Percentiles rank a stretch among this genome's conserved stretches.
These are phyloP conservation scores for Tribolium freemani DNA, from an alignment of 2,888 invertebrate genomes.

Conservation along the genomic window DNA sequence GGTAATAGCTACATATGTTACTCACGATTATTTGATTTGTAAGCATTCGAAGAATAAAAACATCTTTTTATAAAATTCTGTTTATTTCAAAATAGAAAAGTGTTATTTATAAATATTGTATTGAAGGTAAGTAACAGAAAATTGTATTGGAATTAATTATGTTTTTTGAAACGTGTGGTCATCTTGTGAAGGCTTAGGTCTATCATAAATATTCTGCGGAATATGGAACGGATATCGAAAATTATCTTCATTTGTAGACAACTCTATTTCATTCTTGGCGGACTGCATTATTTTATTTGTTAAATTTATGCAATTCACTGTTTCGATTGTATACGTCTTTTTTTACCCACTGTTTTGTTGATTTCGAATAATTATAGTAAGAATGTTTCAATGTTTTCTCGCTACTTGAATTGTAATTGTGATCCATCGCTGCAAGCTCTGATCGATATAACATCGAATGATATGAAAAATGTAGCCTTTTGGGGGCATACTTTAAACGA, in stretches of 20 bases:
- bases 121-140: background rate
- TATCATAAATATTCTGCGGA: too few species aligned
- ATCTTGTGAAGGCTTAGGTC: background rate
- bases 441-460: background rate
- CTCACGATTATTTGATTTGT: too few species aligned
- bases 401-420: background rate
- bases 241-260: background rate
- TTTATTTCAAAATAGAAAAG: background rate
- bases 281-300: background rate
- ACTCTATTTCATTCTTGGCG: background rate
- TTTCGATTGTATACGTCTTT: background rate
- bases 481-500: background rate
- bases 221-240: background rate
- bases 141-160: background rate
- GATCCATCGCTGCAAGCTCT: background rate
- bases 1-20: background rate
- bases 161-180: background rate
- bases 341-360: background rate
- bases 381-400: background rate
- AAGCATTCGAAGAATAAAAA: too few species aligned
- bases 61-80: background rate
- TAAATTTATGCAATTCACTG: background rate
- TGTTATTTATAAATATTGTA: background rate
- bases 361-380: background rate
- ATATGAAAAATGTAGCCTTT: slow-evolving; percentile 13